A percentile compares a stretch with the other conserved stretches of the same genome.
phyloP scores from a whole-genome alignment of 2,113 vertebrate species.

The Anguilla rostrata region DNA sequence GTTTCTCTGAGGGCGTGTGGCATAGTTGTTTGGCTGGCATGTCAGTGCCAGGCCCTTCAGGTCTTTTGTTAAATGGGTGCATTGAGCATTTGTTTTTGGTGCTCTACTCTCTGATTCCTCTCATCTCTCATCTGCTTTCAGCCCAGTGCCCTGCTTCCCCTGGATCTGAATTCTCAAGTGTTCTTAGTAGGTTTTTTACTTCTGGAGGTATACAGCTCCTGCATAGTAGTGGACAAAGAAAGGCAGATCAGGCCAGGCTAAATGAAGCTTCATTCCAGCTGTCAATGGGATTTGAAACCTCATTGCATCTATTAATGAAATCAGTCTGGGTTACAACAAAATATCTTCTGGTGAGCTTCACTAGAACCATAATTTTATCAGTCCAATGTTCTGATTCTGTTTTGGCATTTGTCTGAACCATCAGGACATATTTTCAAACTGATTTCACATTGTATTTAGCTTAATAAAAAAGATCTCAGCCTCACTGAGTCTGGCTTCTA shows the following conservation, averaged over 20 bases:
- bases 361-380: background rate
- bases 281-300: background rate
- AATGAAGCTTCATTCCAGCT: background rate
- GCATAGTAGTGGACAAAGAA: background rate
- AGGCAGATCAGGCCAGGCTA: too few relatives aligned
- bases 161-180: background rate
- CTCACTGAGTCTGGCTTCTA: background rate
- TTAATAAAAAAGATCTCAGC: too few relatives aligned
- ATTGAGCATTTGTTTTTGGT: slow-evolving; percentile 48
- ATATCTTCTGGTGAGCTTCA: background rate
- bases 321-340: background rate
- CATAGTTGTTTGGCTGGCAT: slow-evolving; percentile 72
- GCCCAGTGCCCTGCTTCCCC: background rate
- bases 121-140: slow-evolving; percentile 1
- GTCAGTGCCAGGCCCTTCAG: slow-evolving; percentile 56
- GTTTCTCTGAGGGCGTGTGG: slow-evolving; percentile 73
- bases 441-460: background rate
- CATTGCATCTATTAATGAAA: background rate
- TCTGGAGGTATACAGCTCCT: background rate
- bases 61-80: slow-evolving; percentile 62
- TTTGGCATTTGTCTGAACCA: background rate
- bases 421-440: background rate
- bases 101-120: slow-evolving; percentile 4
- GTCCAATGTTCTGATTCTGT: too few relatives aligned
- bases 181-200: background rate